Conservation (phyloP, 1,140 invertebrate species). For the Drosophila takahashii region DNA sequence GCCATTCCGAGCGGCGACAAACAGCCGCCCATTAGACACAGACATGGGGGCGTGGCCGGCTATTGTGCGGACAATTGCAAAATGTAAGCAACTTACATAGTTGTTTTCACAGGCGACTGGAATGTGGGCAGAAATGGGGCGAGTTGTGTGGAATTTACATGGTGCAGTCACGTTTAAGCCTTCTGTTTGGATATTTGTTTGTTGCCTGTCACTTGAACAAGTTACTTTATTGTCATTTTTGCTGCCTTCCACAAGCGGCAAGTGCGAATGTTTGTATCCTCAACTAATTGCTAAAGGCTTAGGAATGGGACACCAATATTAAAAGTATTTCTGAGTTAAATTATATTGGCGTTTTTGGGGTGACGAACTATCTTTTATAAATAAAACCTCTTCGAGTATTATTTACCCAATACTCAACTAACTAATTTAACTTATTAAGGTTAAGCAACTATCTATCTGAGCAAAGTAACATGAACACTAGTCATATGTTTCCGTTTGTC, state of each 20-base stretch:
- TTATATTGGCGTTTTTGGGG: no score
- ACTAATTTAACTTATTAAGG: no score
- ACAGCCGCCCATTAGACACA: constrained; percentile 44
- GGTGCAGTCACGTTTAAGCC: constrained; percentile 36
- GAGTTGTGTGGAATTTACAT: constrained; percentile 35
- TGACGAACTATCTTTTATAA: no score
- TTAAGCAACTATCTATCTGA: no score
- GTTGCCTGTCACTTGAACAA: constrained; percentile 21
- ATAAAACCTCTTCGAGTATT: no score
- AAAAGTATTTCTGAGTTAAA: no score
- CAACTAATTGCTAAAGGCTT: constrained; percentile 11
- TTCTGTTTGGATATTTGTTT: constrained; percentile 7
- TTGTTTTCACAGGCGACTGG: neutral
- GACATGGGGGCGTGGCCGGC: constrained; percentile 21
- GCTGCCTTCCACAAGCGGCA: neutral
- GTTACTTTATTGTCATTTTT: constrained; percentile 38
- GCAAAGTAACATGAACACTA: no score
- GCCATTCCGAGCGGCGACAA: constrained; percentile 48
- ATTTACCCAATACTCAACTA: no score
- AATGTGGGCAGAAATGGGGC: constrained; percentile 11
- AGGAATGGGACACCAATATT: neutral
- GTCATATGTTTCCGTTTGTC: no score
- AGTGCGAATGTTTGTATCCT: neutral
- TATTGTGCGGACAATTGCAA: constrained; percentile 48
- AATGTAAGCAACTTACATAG: constrained; percentile 43